phyloP scores from a whole-genome alignment of 2,113 vertebrate genomes.

The Archocentrus centrarchus region DNA sequence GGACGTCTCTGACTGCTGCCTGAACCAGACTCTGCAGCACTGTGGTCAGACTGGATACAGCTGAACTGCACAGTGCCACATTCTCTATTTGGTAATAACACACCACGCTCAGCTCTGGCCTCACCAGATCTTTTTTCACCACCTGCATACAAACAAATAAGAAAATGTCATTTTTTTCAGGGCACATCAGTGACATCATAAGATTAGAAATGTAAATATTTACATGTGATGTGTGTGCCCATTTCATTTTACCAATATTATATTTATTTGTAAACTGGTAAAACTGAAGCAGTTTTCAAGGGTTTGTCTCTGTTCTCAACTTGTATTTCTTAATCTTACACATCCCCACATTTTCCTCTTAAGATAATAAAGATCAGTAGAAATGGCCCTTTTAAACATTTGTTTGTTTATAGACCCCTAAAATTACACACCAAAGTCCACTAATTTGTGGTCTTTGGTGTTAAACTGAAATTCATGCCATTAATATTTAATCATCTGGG shows the following conservation, averaged over 20 bases:
- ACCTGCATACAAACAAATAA: conserved; percentile 72
- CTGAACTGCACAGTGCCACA: conserved; percentile 84
- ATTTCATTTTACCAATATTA: not conserved
- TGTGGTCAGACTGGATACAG: conserved; percentile 81
- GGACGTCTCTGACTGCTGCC: conserved; percentile 85
- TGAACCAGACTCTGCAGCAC: conserved; percentile 88
- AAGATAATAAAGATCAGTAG: not conserved
- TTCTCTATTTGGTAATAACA: conserved; percentile 96
- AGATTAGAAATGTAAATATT: not conserved
- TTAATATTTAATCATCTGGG: too few relatives aligned
- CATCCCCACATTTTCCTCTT: not conserved
- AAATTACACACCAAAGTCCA: not conserved
- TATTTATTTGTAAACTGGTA: not conserved
- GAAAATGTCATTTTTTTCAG: not conserved
- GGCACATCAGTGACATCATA: too few relatives aligned
- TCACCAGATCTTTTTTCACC: conserved; percentile 92
- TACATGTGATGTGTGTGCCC: not conserved
- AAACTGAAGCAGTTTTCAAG: not conserved
- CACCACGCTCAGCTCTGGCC: conserved; percentile 87
- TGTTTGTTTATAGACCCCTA: not conserved
- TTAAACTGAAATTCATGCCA: not conserved
- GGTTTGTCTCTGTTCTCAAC: not conserved
- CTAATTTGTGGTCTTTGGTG: not conserved
- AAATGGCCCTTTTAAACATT: not conserved
- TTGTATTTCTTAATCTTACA: too few relatives aligned